Conservation (phyloP, 92 coral and sea anemone genomes). For the Bergia puertoricense region DNA sequence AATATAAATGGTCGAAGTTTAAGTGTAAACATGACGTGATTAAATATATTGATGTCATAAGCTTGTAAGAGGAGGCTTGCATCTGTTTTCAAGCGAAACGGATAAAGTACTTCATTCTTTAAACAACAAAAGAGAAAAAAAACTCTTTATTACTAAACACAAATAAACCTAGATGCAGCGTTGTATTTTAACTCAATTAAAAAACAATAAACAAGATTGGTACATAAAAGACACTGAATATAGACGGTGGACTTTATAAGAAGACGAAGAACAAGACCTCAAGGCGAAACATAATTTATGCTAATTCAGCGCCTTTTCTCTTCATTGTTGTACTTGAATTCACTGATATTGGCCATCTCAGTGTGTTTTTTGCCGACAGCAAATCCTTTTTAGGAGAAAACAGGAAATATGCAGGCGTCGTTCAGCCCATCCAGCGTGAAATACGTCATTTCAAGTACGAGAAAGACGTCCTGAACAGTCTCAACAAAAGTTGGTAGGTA, state of each 20-base stretch:
- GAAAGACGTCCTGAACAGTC: too few relatives aligned
- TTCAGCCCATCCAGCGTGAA: neutral
- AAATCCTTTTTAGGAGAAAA: too few relatives aligned
- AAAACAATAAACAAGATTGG: too few relatives aligned
- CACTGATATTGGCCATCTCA: neutral
- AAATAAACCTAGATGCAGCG: neutral
- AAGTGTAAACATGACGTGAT: neutral
- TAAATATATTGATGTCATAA: constrained; percentile 9
- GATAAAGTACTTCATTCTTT: neutral
- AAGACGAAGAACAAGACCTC: too few relatives aligned
- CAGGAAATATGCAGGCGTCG: neutral
- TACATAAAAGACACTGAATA: neutral
- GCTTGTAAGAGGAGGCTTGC: neutral
- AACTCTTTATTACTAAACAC: neutral
- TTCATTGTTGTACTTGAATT: neutral
- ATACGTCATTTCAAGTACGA: neutral
- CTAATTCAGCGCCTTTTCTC: too few relatives aligned
- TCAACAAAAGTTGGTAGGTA: too few relatives aligned
- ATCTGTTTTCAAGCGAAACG: constrained; percentile 9
- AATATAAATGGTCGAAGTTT: neutral
- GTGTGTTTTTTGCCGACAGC: neutral
- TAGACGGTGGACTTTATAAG: too few relatives aligned
- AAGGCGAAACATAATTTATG: too few relatives aligned
- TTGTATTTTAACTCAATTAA: neutral
- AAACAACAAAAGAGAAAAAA: neutral